Evolutionary conservation across 2,113 vertebrate genomes (phyloP), one percentile per base, ranked within the genome.

Genomic region (Psittacara wagleri): DNA sequence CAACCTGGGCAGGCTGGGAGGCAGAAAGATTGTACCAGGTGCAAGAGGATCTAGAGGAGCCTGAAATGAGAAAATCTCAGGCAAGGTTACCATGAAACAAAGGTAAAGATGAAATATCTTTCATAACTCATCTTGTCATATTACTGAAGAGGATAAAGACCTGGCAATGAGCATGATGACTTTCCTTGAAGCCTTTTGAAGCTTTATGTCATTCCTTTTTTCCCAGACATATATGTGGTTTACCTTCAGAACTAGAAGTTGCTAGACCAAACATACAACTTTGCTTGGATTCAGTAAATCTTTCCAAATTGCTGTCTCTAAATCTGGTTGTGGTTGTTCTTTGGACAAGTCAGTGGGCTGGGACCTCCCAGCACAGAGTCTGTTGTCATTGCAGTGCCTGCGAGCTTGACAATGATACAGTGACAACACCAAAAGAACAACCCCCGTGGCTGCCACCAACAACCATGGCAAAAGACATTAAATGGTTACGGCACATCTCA

Each of bases 201-300:
- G 22, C 31, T 83, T 41, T 35, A 7, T 23, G 18, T 35, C 27
- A 17, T 33, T 69, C 20, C 3, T 9, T 88, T 83, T 80, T 54
- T 3, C 55, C 46, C 61, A 49, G 23, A 49, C 6, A 37, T 4
- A 4, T 1, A 4, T 1, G 1, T 64, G 9, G 31, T 16, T 92
- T 61, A 25, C 8, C 13, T 19, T 41, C 52, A 8, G 17, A 64
- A 24, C 51, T 43, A 46, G 23, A 79, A 67, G 17, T 33, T 1
- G 1, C 11, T 31, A 13, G 18, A 57, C 2, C 9, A 24, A 79
- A 35, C 0, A 1, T 4, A 4, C 15, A 41, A 0, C 55, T 70
- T 77, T n/a, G 1, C 24, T 54, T 49, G 64, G 3, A 12, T 46
- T 6, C 16, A 19, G 15, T 37, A n/a, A 55, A 67, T 22, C 46